Percentiles rank a stretch among this genome's conserved stretches.
These are phyloP conservation scores for Muntiacus reevesi DNA, from an alignment of 2,113 vertebrate species.

Conservation along the genomic window DNA sequence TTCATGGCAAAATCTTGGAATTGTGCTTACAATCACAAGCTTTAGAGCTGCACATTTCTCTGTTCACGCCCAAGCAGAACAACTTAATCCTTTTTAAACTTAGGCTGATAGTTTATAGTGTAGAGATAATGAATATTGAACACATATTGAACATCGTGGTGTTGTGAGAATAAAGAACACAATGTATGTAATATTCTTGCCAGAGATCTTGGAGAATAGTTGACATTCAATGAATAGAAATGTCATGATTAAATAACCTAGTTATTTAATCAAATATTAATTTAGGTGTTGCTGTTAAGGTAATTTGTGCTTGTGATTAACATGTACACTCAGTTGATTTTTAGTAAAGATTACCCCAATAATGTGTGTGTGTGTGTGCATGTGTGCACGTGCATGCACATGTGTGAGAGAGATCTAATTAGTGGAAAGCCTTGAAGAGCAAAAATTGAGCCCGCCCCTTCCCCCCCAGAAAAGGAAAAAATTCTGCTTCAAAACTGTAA, in stretches of 20 bases:
- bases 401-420: not conserved
- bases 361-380: not conserved
- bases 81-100: not conserved
- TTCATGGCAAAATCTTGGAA: not conserved
- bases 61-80: not conserved
- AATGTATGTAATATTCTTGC: not conserved
- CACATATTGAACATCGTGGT: not conserved
- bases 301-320: not conserved
- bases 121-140: not conserved
- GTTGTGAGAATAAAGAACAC: not conserved
- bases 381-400: rapidly evolving
- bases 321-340: not conserved
- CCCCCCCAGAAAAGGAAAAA: not conserved
- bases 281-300: not conserved
- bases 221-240: not conserved
- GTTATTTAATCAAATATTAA: not conserved
- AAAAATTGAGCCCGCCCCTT: not conserved
- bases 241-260: not conserved
- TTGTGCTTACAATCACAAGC: not conserved
- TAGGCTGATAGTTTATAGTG: not conserved
- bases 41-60: not conserved
- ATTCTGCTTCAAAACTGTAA: not conserved
- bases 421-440: not conserved
- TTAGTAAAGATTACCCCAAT: not conserved
- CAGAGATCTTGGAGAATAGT: not conserved